Percentiles rank a stretch among this genome's conserved stretches.
Evolutionary conservation across 2,113 vertebrate species (phyloP).

Genomic region (Gnathonemus longibarbis): DNA sequence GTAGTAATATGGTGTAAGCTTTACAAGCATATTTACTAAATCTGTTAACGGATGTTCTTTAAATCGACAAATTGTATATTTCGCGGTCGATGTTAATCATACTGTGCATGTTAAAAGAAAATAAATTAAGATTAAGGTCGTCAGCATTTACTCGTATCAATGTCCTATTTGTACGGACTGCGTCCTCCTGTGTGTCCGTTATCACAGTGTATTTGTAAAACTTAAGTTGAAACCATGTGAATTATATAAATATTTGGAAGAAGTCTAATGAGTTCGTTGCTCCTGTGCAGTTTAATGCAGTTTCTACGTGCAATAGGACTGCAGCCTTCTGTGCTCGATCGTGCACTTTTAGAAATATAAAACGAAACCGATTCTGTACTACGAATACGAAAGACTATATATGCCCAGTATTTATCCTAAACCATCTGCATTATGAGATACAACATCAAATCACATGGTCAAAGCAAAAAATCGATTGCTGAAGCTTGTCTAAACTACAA

Average conservation of each 20-base stretch:
- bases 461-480: neutral
- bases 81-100: neutral
- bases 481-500: neutral
- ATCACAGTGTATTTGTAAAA: neutral
- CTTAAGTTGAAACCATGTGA: neutral
- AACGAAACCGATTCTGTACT: neutral
- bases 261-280: neutral
- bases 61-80: neutral
- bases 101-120: neutral
- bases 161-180: neutral
- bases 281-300: neutral
- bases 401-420: neutral
- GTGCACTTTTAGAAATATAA: neutral
- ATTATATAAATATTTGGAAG: neutral
- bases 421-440: neutral
- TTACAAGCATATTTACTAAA: neutral
- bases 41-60: neutral
- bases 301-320: neutral
- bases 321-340: neutral
- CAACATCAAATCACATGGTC: neutral
- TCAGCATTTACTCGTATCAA: neutral
- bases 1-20: neutral
- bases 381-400: neutral
- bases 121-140: neutral
- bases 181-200: neutral